Conservation (phyloP, 2,113 vertebrate genomes). For the Petromus typicus region DNA sequence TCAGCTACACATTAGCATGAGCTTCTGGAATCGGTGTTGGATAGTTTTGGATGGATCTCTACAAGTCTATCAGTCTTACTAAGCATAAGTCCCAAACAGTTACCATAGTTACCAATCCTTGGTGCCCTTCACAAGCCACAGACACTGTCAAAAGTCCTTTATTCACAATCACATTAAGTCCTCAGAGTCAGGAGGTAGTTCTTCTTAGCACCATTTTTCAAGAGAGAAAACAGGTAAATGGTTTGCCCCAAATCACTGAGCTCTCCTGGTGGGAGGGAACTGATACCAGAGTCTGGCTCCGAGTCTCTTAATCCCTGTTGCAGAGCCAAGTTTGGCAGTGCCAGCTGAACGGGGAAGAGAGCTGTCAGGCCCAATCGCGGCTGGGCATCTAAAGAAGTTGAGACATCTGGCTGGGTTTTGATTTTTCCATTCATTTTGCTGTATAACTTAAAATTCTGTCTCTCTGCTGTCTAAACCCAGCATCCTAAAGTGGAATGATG, state of each 20-base stretch:
- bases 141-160: neutral
- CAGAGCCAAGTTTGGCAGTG: neutral
- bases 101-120: neutral
- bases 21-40: neutral
- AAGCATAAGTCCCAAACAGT: neutral
- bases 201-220: conserved; percentile 9
- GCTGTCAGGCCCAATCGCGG: neutral
- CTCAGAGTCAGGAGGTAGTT: neutral
- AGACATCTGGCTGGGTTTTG: neutral
- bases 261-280: neutral
- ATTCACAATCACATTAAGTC: neutral
- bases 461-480: neutral
- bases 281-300: neutral
- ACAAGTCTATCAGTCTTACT: neutral
- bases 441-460: neutral
- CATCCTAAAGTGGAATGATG: neutral
- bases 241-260: neutral
- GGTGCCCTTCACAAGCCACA: neutral
- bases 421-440: neutral
- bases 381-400: neutral
- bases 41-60: neutral
- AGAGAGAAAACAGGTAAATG: neutral
- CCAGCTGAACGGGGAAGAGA: neutral
- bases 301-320: neutral
- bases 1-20: neutral